Percentiles rank a stretch among this genome's conserved stretches.
These are phyloP conservation scores for Micronisus gabar DNA, from an alignment of 2,113 vertebrate genomes.

Conservation along the genomic window DNA sequence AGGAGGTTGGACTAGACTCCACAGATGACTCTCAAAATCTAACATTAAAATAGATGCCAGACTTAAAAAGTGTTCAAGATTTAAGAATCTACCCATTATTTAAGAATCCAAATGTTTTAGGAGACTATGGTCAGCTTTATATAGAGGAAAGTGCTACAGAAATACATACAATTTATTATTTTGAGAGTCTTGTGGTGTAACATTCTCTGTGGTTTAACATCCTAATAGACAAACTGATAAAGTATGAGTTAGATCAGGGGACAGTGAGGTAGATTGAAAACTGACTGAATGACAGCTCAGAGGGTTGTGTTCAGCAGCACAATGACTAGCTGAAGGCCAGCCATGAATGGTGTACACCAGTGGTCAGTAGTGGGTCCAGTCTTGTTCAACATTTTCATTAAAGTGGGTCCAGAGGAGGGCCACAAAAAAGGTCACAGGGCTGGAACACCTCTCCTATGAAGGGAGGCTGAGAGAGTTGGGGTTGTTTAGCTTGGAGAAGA, in stretches of 20 bases:
- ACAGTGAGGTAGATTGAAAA: background rate
- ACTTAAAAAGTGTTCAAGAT: background rate
- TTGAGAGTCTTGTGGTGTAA: background rate
- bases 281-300: background rate
- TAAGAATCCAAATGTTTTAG: background rate
- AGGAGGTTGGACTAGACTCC: background rate
- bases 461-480: background rate
- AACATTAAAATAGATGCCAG: background rate
- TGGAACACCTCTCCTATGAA: rapidly evolving
- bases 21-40: background rate
- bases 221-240: background rate
- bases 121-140: background rate
- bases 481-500: background rate
- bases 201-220: background rate
- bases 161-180: background rate
- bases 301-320: background rate
- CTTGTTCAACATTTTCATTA: background rate
- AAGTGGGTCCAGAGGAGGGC: background rate
- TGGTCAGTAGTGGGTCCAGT: background rate
- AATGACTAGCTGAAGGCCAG: background rate
- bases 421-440: background rate
- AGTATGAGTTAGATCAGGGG: too few species aligned
- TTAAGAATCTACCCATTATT: background rate
- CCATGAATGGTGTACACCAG: background rate
- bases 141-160: background rate